Evolutionary conservation across 1,140 invertebrate genomes (phyloP).

Genomic region (Archivesica marissinica): DNA sequence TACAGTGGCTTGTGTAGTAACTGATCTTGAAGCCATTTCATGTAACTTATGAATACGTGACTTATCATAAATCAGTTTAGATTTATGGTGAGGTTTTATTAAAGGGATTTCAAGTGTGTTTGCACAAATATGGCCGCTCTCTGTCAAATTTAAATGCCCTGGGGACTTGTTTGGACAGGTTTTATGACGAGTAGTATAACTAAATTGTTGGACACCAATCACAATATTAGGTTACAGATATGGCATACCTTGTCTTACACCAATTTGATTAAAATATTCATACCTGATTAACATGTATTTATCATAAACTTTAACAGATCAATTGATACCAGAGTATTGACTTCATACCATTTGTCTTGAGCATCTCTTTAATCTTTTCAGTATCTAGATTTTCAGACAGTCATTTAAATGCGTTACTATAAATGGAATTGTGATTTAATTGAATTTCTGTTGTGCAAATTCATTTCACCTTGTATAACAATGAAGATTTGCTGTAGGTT

Average conservation of each 20-base stretch:
- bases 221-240: background rate
- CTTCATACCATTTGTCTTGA: background rate
- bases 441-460: too few relatives aligned
- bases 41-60: background rate
- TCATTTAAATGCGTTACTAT: too few relatives aligned
- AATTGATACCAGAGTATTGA: slow-evolving; percentile 1
- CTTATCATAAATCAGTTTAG: slow-evolving; percentile 21
- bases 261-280: background rate
- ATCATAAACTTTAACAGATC: background rate
- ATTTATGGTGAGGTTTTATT: background rate
- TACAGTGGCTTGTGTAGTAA: background rate
- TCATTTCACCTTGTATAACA: too few relatives aligned
- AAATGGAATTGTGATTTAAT: too few relatives aligned
- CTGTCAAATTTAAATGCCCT: slow-evolving; percentile 41
- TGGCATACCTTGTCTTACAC: background rate
- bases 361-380: too few relatives aligned
- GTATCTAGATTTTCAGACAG: too few relatives aligned
- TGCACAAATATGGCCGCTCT: slow-evolving; percentile 29
- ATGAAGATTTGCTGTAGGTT: too few relatives aligned
- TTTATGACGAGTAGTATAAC: background rate
- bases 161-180: slow-evolving; percentile 1
- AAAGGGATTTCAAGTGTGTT: slow-evolving; percentile 36
- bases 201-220: background rate
- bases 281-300: background rate
- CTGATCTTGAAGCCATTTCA: background rate